Evolutionary conservation across 2,888 invertebrate species (phyloP), one percentile per base, ranked within the genome.

Genomic region (Steromphala cineraria): DNA sequence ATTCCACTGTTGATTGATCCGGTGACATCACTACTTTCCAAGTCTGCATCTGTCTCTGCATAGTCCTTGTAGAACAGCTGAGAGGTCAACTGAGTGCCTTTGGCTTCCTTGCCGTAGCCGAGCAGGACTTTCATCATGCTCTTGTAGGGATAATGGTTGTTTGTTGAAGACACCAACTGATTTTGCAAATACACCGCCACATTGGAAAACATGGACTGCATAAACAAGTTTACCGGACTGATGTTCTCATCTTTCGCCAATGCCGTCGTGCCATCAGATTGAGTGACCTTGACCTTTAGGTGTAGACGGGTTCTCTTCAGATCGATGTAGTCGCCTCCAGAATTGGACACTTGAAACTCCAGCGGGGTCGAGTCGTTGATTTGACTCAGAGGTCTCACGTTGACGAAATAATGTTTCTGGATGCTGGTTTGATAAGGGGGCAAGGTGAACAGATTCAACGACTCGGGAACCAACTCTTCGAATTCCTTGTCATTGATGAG

Each of bases 141-240:
- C n/a, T 71, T 71, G n/a, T 71, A 71, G 15, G 71, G 36, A 31
- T 71, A 71, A 4, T 71, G 31, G 40, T 71, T 71, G 71, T 31
- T 71, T 5, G 36, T 40, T 17, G 36, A 71, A 1, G 40, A 56
- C 21, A 56, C 56, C 56, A 56, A 56, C 56, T 56, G n/a, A n/a
- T 56, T 56, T 28, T 19, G 21, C 56, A 56, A 2, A 15, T 56
- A 56, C 10, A 56, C 56, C 56, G 56, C 17, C 56, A 56, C 56
- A 5, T 56, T 5, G 19, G 56, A 56, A 21, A 56, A 56, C 56
- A 56, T 1, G 21, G 21, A 1, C 56, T 56, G 56, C 21, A 56
- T 19, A 56, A 56, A 56, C 19, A 56, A 4, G 21, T 56, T 56
- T 0, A 56, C 56, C 19, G 56, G 56, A 21, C 21, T 3, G n/a